A percentile compares a stretch with the other conserved stretches of the same genome.
These are phyloP conservation scores for Hylyphantes graminicola DNA, from an alignment of 1,140 invertebrate species.

Conservation along the genomic window DNA sequence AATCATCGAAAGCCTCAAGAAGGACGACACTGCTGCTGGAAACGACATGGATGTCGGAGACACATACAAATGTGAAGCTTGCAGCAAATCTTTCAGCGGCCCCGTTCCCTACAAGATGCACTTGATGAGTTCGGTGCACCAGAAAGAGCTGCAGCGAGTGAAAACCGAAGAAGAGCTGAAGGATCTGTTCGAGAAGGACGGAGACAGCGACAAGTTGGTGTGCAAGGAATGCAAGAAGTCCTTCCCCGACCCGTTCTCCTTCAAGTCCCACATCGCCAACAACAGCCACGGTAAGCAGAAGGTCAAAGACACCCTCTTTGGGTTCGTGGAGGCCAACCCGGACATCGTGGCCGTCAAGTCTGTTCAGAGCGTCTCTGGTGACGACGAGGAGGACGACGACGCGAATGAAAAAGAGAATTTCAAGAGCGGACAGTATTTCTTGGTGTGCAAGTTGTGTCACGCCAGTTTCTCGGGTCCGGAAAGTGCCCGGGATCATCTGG, in stretches of 20 bases:
- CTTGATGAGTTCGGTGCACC: background rate
- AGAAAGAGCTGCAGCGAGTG: background rate
- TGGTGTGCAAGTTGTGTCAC: conserved; percentile 33
- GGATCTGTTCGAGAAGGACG: background rate
- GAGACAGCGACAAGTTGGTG: background rate
- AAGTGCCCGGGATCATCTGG: conserved; percentile 8
- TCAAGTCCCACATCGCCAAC: conserved; percentile 18
- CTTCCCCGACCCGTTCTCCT: conserved; percentile 3
- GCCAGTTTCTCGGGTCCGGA: conserved; percentile 1
- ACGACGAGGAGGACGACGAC: background rate
- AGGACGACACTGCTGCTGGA: background rate
- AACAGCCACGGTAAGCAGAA: conserved; percentile 24
- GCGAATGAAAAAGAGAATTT: background rate
- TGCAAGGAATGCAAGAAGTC: conserved; percentile 32
- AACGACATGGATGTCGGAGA: background rate
- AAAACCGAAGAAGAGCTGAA: conserved; percentile 3
- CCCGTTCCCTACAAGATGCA: conserved; percentile 12
- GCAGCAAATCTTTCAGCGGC: conserved; percentile 20
- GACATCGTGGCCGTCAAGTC: conserved; percentile 22
- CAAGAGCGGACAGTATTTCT: background rate
- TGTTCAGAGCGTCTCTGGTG: background rate
- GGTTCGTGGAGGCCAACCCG: background rate
- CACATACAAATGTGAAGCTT: conserved; percentile 4
- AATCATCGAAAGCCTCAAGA: background rate
- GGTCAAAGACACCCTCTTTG: background rate